Base-by-base conservation (phyloP, 2,888 invertebrate species). In the Hemistola chrysoprasaria region DNA sequence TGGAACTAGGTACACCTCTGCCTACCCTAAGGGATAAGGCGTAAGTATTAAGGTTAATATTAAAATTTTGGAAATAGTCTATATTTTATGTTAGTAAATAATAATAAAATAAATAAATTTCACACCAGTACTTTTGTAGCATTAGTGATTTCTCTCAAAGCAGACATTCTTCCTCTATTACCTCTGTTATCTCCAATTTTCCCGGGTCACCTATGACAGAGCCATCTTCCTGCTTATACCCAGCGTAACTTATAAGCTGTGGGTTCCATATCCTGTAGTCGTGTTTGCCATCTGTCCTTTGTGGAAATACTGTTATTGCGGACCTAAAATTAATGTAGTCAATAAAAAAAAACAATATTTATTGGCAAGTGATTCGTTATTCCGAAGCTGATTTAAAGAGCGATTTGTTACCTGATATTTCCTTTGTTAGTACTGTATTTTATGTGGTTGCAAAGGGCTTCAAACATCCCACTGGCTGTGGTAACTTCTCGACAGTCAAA, bases 341-440 rank as follows among this genome's bases (percentile, higher is more conserved):
- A n/a, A n/a, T n/a, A n/a, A n/a, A n/a, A n/a, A n/a, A n/a, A n/a
- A n/a, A n/a, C n/a, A n/a, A n/a, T n/a, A n/a, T n/a, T n/a, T n/a
- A n/a, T n/a, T n/a, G n/a, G n/a, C n/a, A n/a, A n/a, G n/a, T n/a
- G n/a, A n/a, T n/a, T n/a, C n/a, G n/a, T n/a, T n/a, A n/a, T n/a
- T n/a, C n/a, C n/a, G n/a, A n/a, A n/a, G n/a, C n/a, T n/a, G n/a
- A n/a, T n/a, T n/a, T n/a, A n/a, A n/a, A n/a, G n/a, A n/a, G n/a
- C n/a, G n/a, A n/a, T 24, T 35, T 32, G 8, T 37, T 59, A 97
- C 97, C 97, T 93, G 57, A 98, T 95, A 80, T 97, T 98, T 65
- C 98, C 98, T 88, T 96, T 97, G 82, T 98, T 98, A 11, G 98
- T 98, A 57, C 94, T 95, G 83, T 97, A 98, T 83, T 97, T 98